Conservation (phyloP, 2,113 vertebrate genomes). For the Boleophthalmus pectinirostris region DNA sequence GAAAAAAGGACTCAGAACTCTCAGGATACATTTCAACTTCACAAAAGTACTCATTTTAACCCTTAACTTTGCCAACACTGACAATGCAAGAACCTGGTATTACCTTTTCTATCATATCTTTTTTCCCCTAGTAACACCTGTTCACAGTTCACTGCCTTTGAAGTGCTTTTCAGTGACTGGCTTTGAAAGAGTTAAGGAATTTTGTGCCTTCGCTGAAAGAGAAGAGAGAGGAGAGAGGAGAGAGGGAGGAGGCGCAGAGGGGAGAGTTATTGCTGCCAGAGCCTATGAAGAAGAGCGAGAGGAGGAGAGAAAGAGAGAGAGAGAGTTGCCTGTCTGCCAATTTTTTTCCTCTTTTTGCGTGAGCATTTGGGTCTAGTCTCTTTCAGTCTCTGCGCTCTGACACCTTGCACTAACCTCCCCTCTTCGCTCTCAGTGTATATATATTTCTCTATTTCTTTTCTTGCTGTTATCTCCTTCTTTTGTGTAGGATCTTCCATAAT, state of each 20-base stretch:
- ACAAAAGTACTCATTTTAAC: not conserved
- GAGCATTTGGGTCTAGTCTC: slow-evolving; percentile 22
- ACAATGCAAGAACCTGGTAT: not conserved
- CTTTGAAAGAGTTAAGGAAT: slow-evolving; percentile 66
- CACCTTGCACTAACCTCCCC: slow-evolving; percentile 70
- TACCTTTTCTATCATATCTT: not conserved
- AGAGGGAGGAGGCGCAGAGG: slow-evolving; percentile 9
- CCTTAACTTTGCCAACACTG: not conserved
- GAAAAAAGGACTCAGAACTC: no score
- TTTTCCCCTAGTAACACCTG: not conserved
- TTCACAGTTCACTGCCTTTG: not conserved
- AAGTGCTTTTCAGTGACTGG: not conserved
- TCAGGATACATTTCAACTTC: not conserved
- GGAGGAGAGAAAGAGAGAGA: slow-evolving; percentile 32
- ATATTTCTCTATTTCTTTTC: slow-evolving; percentile 39
- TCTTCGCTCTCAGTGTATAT: slow-evolving; percentile 53
- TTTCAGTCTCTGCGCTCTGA: slow-evolving; percentile 62
- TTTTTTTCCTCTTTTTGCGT: slow-evolving; percentile 14
- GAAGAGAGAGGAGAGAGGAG: slow-evolving; percentile 27
- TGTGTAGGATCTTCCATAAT: slow-evolving; percentile 47
- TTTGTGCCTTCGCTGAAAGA: slow-evolving; percentile 31
- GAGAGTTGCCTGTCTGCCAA: slow-evolving; percentile 58
- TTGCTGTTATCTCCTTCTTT: slow-evolving; percentile 36
- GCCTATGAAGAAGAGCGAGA: slow-evolving; percentile 15
- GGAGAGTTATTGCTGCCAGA: slow-evolving; percentile 26